These are phyloP conservation scores for Lynx canadensis DNA, from an alignment of 2,113 vertebrate genomes.

Conservation along the genomic window DNA sequence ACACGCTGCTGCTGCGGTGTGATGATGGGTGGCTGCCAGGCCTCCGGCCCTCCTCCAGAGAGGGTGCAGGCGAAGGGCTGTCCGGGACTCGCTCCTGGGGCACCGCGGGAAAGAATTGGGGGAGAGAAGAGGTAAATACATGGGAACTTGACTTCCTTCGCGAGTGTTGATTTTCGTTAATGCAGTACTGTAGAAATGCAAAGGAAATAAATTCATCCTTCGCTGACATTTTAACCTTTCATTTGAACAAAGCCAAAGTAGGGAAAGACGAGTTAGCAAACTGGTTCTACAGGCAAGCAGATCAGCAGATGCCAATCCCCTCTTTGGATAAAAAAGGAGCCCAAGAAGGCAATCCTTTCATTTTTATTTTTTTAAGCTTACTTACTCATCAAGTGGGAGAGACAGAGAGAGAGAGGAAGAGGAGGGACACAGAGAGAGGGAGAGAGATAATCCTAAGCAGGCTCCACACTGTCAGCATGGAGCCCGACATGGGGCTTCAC, in stretches of 20 bases:
- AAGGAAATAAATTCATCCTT: not conserved
- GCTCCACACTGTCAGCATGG: no score
- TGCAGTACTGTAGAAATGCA: not conserved
- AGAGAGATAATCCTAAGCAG: no score
- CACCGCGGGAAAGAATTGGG: not conserved
- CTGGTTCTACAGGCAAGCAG: not conserved
- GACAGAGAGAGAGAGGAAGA: no score
- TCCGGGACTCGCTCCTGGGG: slow-evolving; percentile 95
- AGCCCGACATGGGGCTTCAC: no score
- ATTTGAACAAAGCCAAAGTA: not conserved
- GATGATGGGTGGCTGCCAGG: slow-evolving; percentile 98
- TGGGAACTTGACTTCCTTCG: not conserved
- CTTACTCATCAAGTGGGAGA: no score
- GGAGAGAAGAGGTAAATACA: slow-evolving; percentile 4
- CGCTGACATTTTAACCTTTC: not conserved
- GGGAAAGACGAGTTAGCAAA: not conserved
- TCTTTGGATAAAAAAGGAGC: not conserved
- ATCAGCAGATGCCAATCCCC: accelerated
- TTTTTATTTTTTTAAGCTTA: no score
- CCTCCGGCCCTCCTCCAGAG: slow-evolving; percentile 96
- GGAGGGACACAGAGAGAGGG: no score
- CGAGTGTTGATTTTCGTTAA: not conserved
- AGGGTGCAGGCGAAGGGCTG: slow-evolving; percentile 97
- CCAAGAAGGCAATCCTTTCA: not conserved
- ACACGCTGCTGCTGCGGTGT: slow-evolving; percentile 99